These are phyloP conservation scores for Seriola quinqueradiata DNA, from an alignment of 2,113 vertebrate genomes.

Conservation along the genomic window DNA sequence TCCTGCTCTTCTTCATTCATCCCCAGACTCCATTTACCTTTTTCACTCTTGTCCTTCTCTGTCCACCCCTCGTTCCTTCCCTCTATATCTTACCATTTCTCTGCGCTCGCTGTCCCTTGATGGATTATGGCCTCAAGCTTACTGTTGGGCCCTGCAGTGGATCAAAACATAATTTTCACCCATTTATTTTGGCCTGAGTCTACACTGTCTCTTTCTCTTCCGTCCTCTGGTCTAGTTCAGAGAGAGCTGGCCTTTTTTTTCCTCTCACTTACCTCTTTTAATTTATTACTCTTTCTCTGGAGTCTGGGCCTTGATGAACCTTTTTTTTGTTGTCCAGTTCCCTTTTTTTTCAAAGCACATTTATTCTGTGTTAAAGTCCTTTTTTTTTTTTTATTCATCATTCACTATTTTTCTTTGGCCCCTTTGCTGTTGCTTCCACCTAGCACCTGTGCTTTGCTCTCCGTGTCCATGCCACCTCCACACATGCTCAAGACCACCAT, in stretches of 20 bases:
- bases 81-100: constrained; percentile 3
- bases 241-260: constrained; percentile 9
- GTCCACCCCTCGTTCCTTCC: background rate
- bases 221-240: background rate
- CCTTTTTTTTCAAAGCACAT: background rate
- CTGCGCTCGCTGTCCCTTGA: constrained; percentile 16
- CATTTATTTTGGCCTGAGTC: constrained; percentile 52
- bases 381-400: background rate
- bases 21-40: constrained; percentile 38
- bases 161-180: constrained; percentile 67
- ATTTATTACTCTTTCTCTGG: background rate
- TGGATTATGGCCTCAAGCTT: constrained; percentile 53
- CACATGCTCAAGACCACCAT: constrained; percentile 6
- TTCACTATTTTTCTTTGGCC: background rate
- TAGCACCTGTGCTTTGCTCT: background rate
- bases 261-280: constrained; percentile 9
- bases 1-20: constrained; percentile 32
- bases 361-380: fast-evolving
- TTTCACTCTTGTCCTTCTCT: constrained; percentile 24
- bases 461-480: constrained; percentile 14
- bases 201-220: background rate
- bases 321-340: background rate
- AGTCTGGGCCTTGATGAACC: background rate
- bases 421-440: background rate
- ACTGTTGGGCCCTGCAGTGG: constrained; percentile 36